Evolutionary conservation across 2,888 invertebrate species (phyloP).

Genomic region (Hirtodrosophila histrioides): DNA sequence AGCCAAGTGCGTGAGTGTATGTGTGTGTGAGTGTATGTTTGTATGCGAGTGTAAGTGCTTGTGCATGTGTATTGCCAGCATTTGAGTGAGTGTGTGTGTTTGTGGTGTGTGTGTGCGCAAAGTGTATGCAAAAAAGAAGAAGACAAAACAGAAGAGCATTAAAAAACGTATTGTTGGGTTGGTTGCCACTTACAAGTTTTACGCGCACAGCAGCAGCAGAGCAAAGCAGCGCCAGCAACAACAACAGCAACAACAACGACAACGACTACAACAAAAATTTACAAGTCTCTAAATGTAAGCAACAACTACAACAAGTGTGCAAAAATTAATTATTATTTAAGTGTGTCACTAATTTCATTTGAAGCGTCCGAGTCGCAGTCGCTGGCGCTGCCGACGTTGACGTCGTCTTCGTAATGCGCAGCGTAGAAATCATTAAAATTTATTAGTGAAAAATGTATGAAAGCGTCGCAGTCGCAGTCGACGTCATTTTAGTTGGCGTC

Average conservation of each 20-base stretch:
- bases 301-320: conserved; percentile 76
- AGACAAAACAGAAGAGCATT: conserved; percentile 74
- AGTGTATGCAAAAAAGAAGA: conserved; percentile 79
- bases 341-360: conserved; percentile 79
- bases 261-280: conserved; percentile 22
- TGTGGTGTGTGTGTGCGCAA: conserved; percentile 72
- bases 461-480: conserved; percentile 36
- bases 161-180: conserved; percentile 63
- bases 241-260: conserved; percentile 19
- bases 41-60: conserved; percentile 46
- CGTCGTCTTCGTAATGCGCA: conserved; percentile 59
- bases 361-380: conserved; percentile 51
- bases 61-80: conserved; percentile 51
- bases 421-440: conserved; percentile 74
- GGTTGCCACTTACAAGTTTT: conserved; percentile 59
- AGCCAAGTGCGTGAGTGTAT: conserved; percentile 68
- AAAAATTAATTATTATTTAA: conserved; percentile 77
- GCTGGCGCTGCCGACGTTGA: conserved; percentile 16
- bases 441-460: conserved; percentile 57
- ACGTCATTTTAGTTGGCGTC: conserved; percentile 48
- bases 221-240: conserved; percentile 31
- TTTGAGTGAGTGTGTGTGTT: conserved; percentile 47
- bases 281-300: conserved; percentile 52
- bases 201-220: conserved; percentile 57
- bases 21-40: conserved; percentile 46